Base-by-base conservation (phyloP, 2,888 invertebrate genomes). In the Scaptomyza polygonia region DNA sequence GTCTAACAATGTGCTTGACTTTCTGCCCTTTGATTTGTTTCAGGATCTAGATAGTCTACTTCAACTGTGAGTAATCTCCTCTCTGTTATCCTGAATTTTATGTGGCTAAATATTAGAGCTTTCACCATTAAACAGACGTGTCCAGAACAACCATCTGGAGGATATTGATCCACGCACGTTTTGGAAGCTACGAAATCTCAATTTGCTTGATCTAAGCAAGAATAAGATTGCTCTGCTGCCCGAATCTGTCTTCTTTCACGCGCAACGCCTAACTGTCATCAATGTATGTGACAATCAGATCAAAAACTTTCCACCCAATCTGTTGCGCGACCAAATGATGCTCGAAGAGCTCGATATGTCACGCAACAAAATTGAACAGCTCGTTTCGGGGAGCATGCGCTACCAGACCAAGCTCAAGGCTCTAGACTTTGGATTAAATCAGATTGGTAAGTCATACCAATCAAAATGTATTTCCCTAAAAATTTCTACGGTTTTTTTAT, bases 331-430 rank as follows among this genome's bases (percentile, higher is more conserved):
- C 40, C 92, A 94, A 66, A 6, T 88, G 12, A 90, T 91, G 55
- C 89, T 96, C 21, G 94, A 94, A 85, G 95, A 95, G 77, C 89
- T 96, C 32, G 95, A 95, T 89, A 91, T 95, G 53, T 94, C 94
- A 2, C 93, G 93, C 7, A 96, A 96, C 89, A 91, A 92, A 64
- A 90, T 96, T 53, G 90, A 92, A 36, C 88, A 89, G 3, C 88
- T 95, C 12, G 91, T 92, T 1, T 92, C 92, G n/a, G 91, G 91
- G 45, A 89, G 93, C 30, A 93, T 95, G 70, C 83, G 87, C 6
- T 92, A 93, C 53, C 89, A 95, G 47, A 87, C 83, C 5, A 91
- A 92, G 39, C 80, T 95, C 8, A 93, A 92, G 75, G 90, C 93
- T 9, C 90, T 95, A 5, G 94, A 94, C 77, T 89, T 95, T 43